Evolutionary conservation across 2,113 vertebrate species (phyloP), one percentile per base, ranked within the genome.

Genomic region (Malurus cyaneus): DNA sequence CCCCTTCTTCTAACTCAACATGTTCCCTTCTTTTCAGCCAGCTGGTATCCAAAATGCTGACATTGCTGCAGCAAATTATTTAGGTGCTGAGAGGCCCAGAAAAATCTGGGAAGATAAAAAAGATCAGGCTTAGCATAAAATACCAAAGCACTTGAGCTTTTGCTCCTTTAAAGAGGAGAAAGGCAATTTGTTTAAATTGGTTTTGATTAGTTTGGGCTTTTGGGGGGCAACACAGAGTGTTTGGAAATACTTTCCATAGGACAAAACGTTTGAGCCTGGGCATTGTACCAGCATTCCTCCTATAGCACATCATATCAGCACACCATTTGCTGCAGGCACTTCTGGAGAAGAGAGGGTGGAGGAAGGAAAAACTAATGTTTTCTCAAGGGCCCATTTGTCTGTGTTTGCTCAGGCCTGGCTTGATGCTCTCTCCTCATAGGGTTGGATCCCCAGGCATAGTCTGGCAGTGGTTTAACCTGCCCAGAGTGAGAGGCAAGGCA

Each of bases 41-140:
- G 88, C 83, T 70, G 34, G 87, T 93, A 93, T 91, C 74, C 6
- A 49, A 93, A 95, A 94, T 91, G 52, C 52, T 91, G 49, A 66
- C 1, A 0, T 83, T 57, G 16, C 50, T 87, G 66, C 16, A 61
- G 39, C 18, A 86, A 91, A 72, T 86, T 64, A 86, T 86, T 94
- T 64, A 82, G 72, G 32, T 84, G 46, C 32, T 65, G 42, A 91
- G 50, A 61, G 26, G n/a, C n/a, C 24, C 15, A 60, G 59, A 93
- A 92, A 92, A 80, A 61, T 46, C 21, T 53, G 16, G 5, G 34
- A 83, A 69, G 25, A 80, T 49, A 50, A 5, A 49, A 66, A 57
- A 80, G 77, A 52, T 88, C n/a, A 89, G 46, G 6, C 54, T 47
- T 77, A 54, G 44, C 17, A 36, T 73, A 64, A 92, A 59, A 50